These are phyloP conservation scores for Pyralis farinalis DNA, from an alignment of 2,888 invertebrate species.

Conservation along the genomic window DNA sequence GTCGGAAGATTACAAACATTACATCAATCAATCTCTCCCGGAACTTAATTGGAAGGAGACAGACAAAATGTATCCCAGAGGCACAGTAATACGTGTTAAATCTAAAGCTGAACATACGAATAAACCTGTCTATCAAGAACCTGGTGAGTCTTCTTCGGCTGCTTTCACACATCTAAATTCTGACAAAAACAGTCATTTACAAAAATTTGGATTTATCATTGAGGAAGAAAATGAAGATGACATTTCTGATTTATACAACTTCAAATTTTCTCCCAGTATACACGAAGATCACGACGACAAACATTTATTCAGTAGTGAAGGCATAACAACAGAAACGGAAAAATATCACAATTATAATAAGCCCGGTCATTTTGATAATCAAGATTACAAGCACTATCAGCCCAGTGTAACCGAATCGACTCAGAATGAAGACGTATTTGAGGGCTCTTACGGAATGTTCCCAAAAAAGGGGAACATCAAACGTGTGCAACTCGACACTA, in stretches of 20 bases:
- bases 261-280: not conserved
- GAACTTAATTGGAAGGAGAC: conserved; percentile 25
- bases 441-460: not conserved
- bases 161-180: not conserved
- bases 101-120: not conserved
- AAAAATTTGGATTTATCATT: not conserved
- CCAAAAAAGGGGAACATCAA: conserved; percentile 3
- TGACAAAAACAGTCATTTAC: not conserved
- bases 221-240: not conserved
- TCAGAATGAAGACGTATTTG: not conserved
- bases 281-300: not conserved
- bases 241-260: not conserved
- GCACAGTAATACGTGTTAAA: conserved; percentile 34
- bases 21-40: conserved; percentile 38
- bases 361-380: not conserved
- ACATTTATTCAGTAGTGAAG: not conserved
- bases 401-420: not conserved
- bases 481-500: conserved; percentile 27
- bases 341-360: not conserved
- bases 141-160: too few species aligned
- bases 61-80: conserved; percentile 15
- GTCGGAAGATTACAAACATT: conserved; percentile 24
- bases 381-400: not conserved
- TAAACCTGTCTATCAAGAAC: not conserved
- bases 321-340: not conserved